These are phyloP conservation scores for Seladonia tumulorum DNA, from an alignment of 2,888 invertebrate species.

Conservation along the genomic window DNA sequence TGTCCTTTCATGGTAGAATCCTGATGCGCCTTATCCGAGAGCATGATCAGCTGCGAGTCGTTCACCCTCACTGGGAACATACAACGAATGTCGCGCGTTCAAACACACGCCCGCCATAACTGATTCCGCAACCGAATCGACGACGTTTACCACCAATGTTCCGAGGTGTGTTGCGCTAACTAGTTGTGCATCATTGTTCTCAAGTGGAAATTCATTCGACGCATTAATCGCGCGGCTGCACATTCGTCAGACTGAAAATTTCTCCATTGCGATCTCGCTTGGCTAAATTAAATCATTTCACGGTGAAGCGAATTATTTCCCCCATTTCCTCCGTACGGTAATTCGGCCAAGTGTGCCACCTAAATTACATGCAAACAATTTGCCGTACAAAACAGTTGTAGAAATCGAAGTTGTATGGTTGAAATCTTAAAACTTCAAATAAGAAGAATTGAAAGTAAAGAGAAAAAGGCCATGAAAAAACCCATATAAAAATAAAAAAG, in stretches of 20 bases:
- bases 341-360: neutral
- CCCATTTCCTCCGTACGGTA: neutral
- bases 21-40: constrained; percentile 94
- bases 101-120: neutral
- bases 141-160: neutral
- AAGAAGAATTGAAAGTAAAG: too few species aligned
- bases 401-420: neutral
- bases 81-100: neutral
- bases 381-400: neutral
- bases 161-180: neutral
- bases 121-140: neutral
- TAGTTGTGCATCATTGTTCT: neutral
- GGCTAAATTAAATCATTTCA: neutral
- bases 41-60: constrained; percentile 92
- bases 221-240: constrained; percentile 5
- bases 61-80: constrained; percentile 89
- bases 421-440: too few species aligned
- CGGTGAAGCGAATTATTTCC: neutral
- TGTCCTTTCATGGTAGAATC: constrained; percentile 94
- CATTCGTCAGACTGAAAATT: neutral
- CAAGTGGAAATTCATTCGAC: constrained; percentile 13
- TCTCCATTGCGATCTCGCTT: neutral
- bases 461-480: too few species aligned
- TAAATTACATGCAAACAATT: neutral
- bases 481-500: too few species aligned